Conservation (phyloP, 2,888 invertebrate species). For the Pteria penguin region DNA sequence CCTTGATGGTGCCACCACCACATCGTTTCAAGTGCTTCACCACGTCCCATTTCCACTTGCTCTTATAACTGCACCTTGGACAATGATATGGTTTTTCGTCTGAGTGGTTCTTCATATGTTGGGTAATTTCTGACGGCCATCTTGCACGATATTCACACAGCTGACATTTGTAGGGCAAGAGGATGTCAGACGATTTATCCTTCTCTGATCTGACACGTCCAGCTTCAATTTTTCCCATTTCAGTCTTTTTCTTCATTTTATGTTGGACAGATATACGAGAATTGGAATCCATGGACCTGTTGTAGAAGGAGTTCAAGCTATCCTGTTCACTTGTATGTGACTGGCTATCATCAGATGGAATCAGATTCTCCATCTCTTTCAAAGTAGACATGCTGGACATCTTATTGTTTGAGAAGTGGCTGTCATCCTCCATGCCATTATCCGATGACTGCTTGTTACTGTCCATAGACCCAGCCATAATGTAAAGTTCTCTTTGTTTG, state of each 20-base stretch:
- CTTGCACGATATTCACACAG: slow-evolving; percentile 79
- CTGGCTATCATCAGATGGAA: slow-evolving; percentile 36
- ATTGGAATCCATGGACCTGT: slow-evolving; percentile 42
- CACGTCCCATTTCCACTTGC: slow-evolving; percentile 81
- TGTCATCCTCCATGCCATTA: slow-evolving; percentile 1
- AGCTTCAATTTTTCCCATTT: background rate
- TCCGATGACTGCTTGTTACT: slow-evolving; percentile 37
- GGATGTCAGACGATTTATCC: slow-evolving; percentile 43
- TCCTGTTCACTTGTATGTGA: slow-evolving; percentile 24
- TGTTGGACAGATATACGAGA: slow-evolving; percentile 54
- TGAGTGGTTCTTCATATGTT: slow-evolving; percentile 80
- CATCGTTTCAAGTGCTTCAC: slow-evolving; percentile 79
- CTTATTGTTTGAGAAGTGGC: background rate
- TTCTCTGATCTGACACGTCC: slow-evolving; percentile 12
- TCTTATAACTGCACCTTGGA: slow-evolving; percentile 78
- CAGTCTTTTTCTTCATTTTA: slow-evolving; percentile 56
- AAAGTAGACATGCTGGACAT: slow-evolving; percentile 24
- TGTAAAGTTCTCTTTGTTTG: slow-evolving; percentile 20
- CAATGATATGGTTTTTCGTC: slow-evolving; percentile 79
- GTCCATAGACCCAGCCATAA: slow-evolving; percentile 35
- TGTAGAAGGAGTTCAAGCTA: background rate
- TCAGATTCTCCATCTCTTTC: slow-evolving; percentile 40
- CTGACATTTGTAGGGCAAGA: slow-evolving; percentile 77
- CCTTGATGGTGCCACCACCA: slow-evolving; percentile 81
- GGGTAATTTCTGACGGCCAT: slow-evolving; percentile 80